phyloP scores from a whole-genome alignment of 2,113 vertebrate species.

The Zosterops hypoxanthus region DNA sequence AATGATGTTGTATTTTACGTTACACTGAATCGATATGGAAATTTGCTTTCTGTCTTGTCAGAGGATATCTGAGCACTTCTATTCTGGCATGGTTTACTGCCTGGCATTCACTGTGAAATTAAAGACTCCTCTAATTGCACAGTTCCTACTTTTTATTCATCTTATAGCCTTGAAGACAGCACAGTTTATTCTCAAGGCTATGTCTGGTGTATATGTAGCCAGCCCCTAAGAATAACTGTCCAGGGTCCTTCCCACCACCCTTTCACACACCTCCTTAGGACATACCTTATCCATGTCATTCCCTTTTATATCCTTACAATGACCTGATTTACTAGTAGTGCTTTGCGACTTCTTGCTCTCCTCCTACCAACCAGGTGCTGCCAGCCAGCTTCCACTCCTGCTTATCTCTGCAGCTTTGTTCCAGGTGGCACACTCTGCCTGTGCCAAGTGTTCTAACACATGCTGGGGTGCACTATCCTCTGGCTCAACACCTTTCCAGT shows the following conservation, averaged over 20 bases:
- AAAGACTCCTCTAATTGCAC: not conserved
- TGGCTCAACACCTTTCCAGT: not conserved
- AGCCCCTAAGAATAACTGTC: not conserved
- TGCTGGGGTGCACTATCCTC: not conserved
- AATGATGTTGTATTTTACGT: not conserved
- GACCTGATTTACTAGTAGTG: not conserved
- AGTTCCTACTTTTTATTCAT: not conserved
- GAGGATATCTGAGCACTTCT: not conserved
- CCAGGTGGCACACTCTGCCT: not conserved
- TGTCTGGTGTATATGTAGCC: not conserved
- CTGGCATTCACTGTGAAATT: not conserved
- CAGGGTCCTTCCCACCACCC: not conserved
- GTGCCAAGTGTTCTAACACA: rapidly evolving
- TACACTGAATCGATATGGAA: not conserved
- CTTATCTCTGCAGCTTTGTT: not conserved
- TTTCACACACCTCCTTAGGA: not conserved
- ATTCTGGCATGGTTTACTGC: not conserved
- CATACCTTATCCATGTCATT: not conserved
- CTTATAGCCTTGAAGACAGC: not conserved
- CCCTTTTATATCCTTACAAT: not conserved
- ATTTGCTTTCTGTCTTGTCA: not conserved
- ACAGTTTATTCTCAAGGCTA: not conserved
- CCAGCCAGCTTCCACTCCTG: not conserved
- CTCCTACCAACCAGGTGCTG: not conserved
- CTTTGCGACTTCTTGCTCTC: not conserved